Base-by-base conservation (phyloP, 1,140 invertebrate species). In the Xylocopa sonorina region DNA sequence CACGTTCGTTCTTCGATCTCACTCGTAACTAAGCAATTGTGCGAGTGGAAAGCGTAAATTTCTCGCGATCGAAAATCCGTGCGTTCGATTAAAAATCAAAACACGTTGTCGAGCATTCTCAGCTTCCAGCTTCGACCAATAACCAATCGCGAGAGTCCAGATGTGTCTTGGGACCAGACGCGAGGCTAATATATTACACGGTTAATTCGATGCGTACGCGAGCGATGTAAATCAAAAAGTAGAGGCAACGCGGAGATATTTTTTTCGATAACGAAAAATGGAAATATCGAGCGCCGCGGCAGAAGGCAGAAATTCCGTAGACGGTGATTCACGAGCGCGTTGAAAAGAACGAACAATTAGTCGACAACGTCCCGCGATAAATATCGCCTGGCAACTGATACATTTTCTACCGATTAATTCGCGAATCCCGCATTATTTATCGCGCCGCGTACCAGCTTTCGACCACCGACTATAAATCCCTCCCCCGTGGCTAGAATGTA, bases 401-500 rank as follows among this genome's bases (percentile, higher is more conserved):
- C 51, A 43, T 48, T 68, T 77, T 77, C 74, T 68, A 48, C 55
- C 64, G 58, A 68, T 77, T 77, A 77, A 77, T 77, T 77, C 53
- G 29, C n/a, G 14, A 46, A 77, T 76, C 38, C 68, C 41, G 29
- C 16, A 53, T 74, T 74, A 77, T 68, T 77, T 58, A 58, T 68
- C 51, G 12, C 16, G 38, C 18, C 29, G 18, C 29, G 51, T 12
- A 38, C 38, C n/a, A 60, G 55, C 38, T 60, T 46, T 53, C 32
- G 1, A 53, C 21, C 41, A 12, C 3, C 38, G 34, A 27, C 38
- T 16, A 76, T 76, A 76, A 76, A 76, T 76, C 38, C 48, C 63
- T 48, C 48, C 63, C 3, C 24, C 27, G 27, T 10, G 34, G 62
- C n/a, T 5, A 12, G 2, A n/a, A 43, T 74, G 14, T 51, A 62